Conservation (phyloP, 1,140 invertebrate species). For the Triops cancriformis region DNA sequence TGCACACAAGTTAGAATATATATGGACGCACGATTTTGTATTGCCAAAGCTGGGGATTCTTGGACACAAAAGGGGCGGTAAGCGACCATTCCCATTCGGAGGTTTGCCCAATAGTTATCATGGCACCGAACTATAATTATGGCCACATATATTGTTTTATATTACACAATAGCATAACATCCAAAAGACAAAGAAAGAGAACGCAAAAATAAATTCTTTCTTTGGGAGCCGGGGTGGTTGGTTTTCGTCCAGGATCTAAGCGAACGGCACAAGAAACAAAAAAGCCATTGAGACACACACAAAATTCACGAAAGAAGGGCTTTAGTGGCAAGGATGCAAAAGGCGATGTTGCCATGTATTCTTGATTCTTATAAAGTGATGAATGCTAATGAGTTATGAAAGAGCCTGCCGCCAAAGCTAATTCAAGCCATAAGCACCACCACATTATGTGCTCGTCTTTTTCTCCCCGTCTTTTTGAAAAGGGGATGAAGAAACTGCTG, state of each 20-base stretch:
- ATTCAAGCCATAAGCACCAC: slow-evolving; percentile 4
- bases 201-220: neutral
- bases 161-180: neutral
- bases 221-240: neutral
- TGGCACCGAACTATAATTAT: neutral
- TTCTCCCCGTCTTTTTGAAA: neutral
- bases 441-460: neutral
- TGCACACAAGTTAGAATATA: neutral
- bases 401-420: slow-evolving; percentile 3
- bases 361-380: slow-evolving; percentile 11
- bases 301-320: neutral
- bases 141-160: neutral
- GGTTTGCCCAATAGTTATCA: slow-evolving; percentile 13
- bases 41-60: neutral
- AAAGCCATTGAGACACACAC: neutral
- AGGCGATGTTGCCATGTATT: neutral
- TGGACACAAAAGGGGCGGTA: slow-evolving; percentile 12
- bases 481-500: slow-evolving; percentile 1
- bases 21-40: neutral
- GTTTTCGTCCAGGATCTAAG: neutral
- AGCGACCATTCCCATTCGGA: slow-evolving; percentile 4
- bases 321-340: neutral
- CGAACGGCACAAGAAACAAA: neutral
- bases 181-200: no score
- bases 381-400: slow-evolving; percentile 14